Evolutionary conservation across 2,888 invertebrate species (phyloP).

Genomic region (Tipula helvola): DNA sequence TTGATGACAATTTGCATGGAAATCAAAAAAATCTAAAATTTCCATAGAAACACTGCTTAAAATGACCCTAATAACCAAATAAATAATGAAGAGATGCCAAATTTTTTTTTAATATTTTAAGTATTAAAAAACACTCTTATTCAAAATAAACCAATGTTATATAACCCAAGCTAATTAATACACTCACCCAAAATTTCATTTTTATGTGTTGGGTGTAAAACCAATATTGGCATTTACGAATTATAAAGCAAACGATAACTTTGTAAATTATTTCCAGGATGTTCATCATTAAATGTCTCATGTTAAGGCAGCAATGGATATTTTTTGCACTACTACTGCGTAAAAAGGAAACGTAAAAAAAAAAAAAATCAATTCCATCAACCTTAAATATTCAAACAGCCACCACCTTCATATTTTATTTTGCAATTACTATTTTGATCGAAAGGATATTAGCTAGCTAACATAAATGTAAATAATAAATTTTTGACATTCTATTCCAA

Average conservation of each 20-base stretch:
- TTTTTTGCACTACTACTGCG: background rate
- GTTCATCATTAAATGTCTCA: background rate
- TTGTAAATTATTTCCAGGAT: background rate
- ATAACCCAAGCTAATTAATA: background rate
- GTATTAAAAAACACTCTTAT: too few species aligned
- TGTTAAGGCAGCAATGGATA: background rate
- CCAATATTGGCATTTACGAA: background rate
- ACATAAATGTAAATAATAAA: background rate
- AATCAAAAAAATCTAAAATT: background rate
- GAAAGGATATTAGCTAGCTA: background rate
- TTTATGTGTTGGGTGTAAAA: background rate
- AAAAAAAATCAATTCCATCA: background rate
- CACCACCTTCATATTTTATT: background rate
- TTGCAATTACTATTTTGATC: background rate
- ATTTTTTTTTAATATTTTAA: too few species aligned
- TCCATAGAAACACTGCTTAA: too few species aligned
- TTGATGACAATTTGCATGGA: too few species aligned
- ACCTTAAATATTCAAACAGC: background rate
- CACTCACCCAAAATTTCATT: background rate
- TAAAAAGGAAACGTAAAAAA: background rate
- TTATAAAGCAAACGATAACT: background rate
- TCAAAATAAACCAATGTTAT: background rate
- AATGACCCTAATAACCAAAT: too few species aligned
- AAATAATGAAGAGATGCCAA: too few species aligned
- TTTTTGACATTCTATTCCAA: background rate